Base-by-base conservation (phyloP, 64 coral and sea anemone genomes). In the Montipora foliosa region DNA sequence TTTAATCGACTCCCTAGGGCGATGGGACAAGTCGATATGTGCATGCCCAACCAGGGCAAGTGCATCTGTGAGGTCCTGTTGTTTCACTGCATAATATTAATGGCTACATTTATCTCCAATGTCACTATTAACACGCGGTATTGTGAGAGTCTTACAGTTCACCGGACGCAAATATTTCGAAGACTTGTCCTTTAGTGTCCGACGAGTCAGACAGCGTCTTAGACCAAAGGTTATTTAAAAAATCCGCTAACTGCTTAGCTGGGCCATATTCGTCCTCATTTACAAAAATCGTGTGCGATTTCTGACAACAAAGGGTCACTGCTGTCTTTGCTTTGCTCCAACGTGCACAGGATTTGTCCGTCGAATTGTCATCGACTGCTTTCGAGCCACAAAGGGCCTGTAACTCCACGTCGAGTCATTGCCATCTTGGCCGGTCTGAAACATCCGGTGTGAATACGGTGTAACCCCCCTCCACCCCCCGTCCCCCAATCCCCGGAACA, bases 241-340 rank as follows among this genome's bases (percentile, higher is more conserved):
- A 76, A 16, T 89, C 49, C 1, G 72, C 53, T 4, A 88, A 11
- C 64, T 89, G 51, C 64, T 78, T 78, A 20, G 87, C 74, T 16
- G 55, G 87, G 45, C 87, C 84, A n/a, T 3, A n/a, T 78, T 89
- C 74, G 8, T 78, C 52, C n/a, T 51, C 71, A 46, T 57, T 76
- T 20, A 75, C 37, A 72, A 29, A 88, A 11, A 76, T 88, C 51
- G 21, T 89, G 24, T 21, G 52, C 75, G 59, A 89, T 89, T 73
- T 89, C 73, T 24, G 75, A 89, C 73, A 89, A 60, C 87, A 89
- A 58, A 60, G 87, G 50, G n/a, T 76, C 87, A 76, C 77, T 76
- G 52, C 52, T 10, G 87, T 44, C 7, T 55, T 90, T 60, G 53
- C 52, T 80, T 71, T 90, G 76, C 59, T 90, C 76, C 59, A 24